Conservation (phyloP, 2,888 invertebrate genomes). For the Lepetodrilus schrolli region DNA sequence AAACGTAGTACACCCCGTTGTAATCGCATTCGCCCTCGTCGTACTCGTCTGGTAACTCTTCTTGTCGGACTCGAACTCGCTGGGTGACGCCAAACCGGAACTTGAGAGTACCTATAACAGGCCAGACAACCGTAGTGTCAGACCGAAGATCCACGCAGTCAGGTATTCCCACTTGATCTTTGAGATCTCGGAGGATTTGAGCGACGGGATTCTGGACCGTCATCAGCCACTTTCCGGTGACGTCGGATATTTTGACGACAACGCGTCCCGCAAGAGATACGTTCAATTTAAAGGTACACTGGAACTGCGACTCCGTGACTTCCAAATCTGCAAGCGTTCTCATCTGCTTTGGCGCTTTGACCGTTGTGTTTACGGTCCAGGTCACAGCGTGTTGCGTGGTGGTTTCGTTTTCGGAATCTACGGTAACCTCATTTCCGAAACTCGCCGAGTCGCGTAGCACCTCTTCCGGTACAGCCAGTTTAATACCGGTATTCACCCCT, state of each 20-base stretch:
- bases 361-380: conserved; percentile 4
- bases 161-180: neutral
- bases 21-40: neutral
- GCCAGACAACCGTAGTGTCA: neutral
- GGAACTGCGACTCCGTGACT: neutral
- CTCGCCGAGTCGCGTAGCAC: neutral
- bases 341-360: neutral
- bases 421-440: neutral
- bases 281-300: neutral
- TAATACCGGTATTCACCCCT: neutral
- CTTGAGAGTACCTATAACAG: neutral
- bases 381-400: neutral
- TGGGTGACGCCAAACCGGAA: conserved; percentile 5
- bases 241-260: neutral
- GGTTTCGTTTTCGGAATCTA: neutral
- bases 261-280: neutral
- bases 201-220: neutral
- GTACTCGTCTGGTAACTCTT: neutral
- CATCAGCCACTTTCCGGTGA: neutral
- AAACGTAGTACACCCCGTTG: too few relatives aligned
- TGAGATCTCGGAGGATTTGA: neutral
- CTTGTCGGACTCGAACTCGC: neutral
- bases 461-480: neutral
- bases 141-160: neutral
- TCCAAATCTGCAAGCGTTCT: conserved; percentile 1